These are phyloP conservation scores for Tiliacea citrago DNA, from an alignment of 2,888 invertebrate genomes.

Conservation along the genomic window DNA sequence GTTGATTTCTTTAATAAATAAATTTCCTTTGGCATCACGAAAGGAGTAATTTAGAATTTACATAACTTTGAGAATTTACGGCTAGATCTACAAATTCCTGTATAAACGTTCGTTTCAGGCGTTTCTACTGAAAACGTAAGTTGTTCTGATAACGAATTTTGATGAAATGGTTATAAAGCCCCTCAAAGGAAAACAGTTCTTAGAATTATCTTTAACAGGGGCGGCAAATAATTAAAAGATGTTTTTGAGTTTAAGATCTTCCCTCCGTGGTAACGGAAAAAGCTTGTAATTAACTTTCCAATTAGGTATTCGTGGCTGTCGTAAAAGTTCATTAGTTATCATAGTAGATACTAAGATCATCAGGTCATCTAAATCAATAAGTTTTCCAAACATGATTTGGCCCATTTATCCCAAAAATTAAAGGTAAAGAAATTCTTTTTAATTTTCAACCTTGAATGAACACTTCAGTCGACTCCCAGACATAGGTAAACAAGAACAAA, in stretches of 20 bases:
- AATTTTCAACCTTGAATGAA: no score
- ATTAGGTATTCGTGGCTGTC: background rate
- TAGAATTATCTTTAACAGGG: constrained; percentile 9
- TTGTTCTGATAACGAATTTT: constrained; percentile 16
- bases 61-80: constrained; percentile 33
- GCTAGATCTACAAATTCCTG: constrained; percentile 20
- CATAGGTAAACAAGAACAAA: no score
- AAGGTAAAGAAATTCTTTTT: background rate
- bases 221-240: background rate
- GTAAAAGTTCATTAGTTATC: background rate
- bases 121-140: constrained; percentile 27
- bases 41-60: constrained; percentile 29
- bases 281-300: background rate
- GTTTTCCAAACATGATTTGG: background rate
- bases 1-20: no score
- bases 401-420: background rate
- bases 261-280: no score
- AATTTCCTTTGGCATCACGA: background rate
- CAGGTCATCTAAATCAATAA: background rate
- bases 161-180: constrained; percentile 15
- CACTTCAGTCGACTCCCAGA: no score
- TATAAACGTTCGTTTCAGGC: constrained; percentile 21
- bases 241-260: background rate
- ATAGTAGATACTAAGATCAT: background rate
- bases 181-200: constrained; percentile 6